Evolutionary conservation across 64 coral and sea anemone genomes (phyloP).

Genomic region (Astreopora myriophthalma): DNA sequence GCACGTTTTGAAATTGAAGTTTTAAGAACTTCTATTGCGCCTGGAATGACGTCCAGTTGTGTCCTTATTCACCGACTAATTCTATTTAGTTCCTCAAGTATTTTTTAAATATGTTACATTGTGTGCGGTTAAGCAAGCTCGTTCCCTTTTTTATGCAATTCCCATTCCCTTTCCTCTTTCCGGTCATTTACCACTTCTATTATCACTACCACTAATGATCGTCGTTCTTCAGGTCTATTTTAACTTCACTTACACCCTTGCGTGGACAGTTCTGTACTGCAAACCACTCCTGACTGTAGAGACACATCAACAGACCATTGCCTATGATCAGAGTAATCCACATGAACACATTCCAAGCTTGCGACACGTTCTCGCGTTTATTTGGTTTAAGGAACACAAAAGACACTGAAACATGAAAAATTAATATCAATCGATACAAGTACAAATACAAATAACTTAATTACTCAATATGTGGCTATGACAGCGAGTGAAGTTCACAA

Average conservation of each 20-base stretch:
- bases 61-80: no score
- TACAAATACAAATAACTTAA: no score
- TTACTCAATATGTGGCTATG: no score
- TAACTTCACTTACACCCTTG: conserved; percentile 71
- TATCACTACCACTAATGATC: not conserved
- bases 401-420: conserved; percentile 66
- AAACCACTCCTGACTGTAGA: conserved; percentile 97
- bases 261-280: conserved; percentile 85
- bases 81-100: no score
- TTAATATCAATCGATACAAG: not conserved
- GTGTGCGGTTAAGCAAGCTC: no score
- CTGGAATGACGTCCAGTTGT: no score
- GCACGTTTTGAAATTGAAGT: no score
- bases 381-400: conserved; percentile 88
- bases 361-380: conserved; percentile 69
- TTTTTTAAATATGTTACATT: no score
- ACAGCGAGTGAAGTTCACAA: no score
- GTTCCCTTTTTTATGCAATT: no score
- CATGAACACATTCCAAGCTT: conserved; percentile 92
- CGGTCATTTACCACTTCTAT: not conserved
- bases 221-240: not conserved
- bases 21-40: no score
- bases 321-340: conserved; percentile 92
- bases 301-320: conserved; percentile 89
- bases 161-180: not conserved